Evolutionary conservation across 2,888 invertebrate genomes (phyloP).

Genomic region (Himalopsyche japonica): DNA sequence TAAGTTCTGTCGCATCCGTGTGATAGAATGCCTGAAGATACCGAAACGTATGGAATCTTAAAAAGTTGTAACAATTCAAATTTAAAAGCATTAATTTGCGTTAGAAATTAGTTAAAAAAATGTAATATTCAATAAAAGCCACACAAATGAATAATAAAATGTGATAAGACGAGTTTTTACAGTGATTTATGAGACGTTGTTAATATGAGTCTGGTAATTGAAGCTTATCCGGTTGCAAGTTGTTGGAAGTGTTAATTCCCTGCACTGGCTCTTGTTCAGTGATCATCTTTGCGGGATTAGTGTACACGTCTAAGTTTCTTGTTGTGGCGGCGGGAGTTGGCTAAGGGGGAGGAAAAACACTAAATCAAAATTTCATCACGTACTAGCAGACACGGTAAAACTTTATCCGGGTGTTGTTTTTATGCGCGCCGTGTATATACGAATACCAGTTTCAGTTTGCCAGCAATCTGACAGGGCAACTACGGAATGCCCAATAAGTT

Average conservation of each 20-base stretch:
- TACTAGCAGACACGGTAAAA: constrained; percentile 38
- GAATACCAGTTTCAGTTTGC: not conserved
- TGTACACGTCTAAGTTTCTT: not conserved
- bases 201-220: no score
- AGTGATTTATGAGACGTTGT: no score
- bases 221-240: no score
- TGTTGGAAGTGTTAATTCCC: not conserved
- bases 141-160: no score
- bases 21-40: no score
- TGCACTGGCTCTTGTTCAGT: not conserved
- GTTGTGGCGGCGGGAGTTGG: not conserved
- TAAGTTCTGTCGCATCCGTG: no score
- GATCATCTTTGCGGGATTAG: not conserved
- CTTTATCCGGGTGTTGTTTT: constrained; percentile 33
- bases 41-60: no score
- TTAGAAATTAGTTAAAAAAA: no score
- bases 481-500: not conserved
- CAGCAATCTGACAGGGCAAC: not conserved
- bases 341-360: constrained; percentile 21
- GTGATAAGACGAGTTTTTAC: no score
- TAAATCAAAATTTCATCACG: constrained; percentile 41
- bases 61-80: no score
- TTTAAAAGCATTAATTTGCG: no score
- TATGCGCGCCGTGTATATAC: constrained; percentile 11
- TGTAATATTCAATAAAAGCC: no score